Evolutionary conservation across 2,113 vertebrate species (phyloP).

Genomic region (Rhadina sibilatrix): DNA sequence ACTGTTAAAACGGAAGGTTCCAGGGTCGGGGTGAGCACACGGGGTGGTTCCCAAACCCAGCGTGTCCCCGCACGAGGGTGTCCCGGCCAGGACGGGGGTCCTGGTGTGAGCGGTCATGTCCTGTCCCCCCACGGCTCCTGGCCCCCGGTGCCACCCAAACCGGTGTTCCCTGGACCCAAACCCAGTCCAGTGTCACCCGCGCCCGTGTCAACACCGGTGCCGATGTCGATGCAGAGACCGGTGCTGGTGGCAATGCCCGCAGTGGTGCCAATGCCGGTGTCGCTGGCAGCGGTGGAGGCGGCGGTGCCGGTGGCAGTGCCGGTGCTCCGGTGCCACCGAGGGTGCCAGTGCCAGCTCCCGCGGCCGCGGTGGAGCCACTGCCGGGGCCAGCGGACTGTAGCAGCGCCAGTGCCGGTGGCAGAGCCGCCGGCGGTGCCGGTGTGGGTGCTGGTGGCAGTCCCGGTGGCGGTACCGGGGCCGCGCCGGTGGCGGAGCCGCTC

Average conservation of each 20-base stretch:
- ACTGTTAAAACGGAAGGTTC: not conserved
- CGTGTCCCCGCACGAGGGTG: too few species aligned
- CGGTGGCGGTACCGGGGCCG: not conserved
- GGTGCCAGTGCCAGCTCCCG: fast-evolving
- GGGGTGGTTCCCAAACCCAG: not conserved
- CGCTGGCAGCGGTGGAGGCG: not conserved
- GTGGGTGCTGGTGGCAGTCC: fast-evolving
- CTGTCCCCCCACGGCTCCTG: not conserved
- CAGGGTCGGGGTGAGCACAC: not conserved
- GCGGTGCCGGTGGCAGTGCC: not conserved
- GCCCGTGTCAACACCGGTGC: not conserved
- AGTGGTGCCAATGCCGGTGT: not conserved
- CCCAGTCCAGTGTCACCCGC: fast-evolving
- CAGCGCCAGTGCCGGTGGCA: not conserved
- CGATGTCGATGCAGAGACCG: not conserved
- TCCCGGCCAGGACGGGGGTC: fast-evolving
- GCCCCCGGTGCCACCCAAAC: not conserved
- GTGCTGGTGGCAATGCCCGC: fast-evolving
- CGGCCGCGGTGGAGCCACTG: not conserved
- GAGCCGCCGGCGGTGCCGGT: not conserved
- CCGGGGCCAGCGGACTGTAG: not conserved
- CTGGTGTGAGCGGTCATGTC: fast-evolving
- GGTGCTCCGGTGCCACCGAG: not conserved
- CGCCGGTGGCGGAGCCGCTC: not conserved
- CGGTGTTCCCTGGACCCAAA: not conserved